Percentiles rank a stretch among this genome's conserved stretches.
phyloP scores from a whole-genome alignment of 2,113 vertebrate species.

The Tretioscincus oriximinensis region DNA sequence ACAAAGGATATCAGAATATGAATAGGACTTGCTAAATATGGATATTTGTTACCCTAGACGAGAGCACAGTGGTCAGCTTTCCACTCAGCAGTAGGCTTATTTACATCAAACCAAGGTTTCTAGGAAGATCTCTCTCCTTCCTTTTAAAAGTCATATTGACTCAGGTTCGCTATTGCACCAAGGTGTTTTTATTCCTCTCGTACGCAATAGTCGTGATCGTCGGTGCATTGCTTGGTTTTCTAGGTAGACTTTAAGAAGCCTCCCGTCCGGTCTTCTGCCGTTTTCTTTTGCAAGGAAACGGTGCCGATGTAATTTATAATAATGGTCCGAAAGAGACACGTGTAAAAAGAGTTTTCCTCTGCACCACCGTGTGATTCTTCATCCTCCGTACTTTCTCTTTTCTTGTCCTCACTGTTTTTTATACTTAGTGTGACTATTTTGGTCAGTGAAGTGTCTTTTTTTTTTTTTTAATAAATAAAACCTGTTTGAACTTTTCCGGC shows the following conservation, averaged over 20 bases:
- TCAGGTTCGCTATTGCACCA: constrained; percentile 48
- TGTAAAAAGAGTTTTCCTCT: constrained; percentile 27
- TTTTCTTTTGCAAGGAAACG: constrained; percentile 5
- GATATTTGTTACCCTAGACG: too few species aligned
- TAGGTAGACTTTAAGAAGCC: too few species aligned
- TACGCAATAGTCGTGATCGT: constrained; percentile 40
- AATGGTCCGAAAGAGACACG: background rate
- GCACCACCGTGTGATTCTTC: too few species aligned
- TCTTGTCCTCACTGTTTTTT: constrained; percentile 45
- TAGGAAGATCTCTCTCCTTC: fast-evolving
- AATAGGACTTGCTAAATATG: too few species aligned
- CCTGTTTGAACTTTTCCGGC: background rate
- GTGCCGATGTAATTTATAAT: constrained; percentile 61
- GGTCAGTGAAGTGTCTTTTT: constrained; percentile 11
- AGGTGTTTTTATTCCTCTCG: constrained; percentile 52
- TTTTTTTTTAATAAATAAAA: constrained; percentile 7
- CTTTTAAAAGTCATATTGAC: constrained; percentile 66
- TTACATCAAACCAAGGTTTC: background rate
- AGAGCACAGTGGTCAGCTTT: too few species aligned
- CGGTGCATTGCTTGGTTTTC: background rate
- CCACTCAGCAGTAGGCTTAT: background rate
- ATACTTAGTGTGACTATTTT: background rate
- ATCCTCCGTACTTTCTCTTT: background rate
- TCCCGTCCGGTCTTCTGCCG: too few species aligned
- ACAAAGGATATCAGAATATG: too few species aligned